Evolutionary conservation across 2,113 vertebrate genomes (phyloP).

Genomic region (Solea senegalensis): DNA sequence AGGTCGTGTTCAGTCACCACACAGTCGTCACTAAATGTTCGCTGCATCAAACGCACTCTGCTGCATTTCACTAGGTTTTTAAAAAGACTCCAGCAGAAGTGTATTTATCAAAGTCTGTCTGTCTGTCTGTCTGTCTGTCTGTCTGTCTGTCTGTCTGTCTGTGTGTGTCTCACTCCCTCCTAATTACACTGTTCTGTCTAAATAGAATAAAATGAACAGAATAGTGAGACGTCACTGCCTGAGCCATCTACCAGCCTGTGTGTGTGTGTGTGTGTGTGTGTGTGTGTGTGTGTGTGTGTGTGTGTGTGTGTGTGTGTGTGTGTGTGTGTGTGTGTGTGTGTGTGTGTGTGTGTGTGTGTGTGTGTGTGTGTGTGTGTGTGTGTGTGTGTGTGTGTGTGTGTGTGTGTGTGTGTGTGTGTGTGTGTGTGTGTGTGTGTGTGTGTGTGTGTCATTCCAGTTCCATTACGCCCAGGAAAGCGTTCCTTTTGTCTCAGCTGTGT

Average conservation of each 20-base stretch:
- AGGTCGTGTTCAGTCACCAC: too few species aligned
- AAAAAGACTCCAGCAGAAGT: too few species aligned
- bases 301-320: not conserved
- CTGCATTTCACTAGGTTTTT: too few species aligned
- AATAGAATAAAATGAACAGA: constrained; percentile 23
- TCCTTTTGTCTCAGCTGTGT: constrained; percentile 63
- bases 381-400: not conserved
- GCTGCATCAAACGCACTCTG: too few species aligned
- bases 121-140: not conserved
- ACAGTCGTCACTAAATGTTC: too few species aligned
- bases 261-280: not conserved
- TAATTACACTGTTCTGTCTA: constrained; percentile 13
- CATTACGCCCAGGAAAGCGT: constrained; percentile 56
- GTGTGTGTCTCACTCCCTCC: not conserved
- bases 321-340: not conserved
- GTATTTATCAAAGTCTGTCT: not conserved
- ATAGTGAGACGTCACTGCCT: not conserved
- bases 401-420: not conserved
- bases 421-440: constrained; percentile 15
- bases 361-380: not conserved
- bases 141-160: not conserved
- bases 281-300: not conserved
- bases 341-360: not conserved
- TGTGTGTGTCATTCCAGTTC: constrained; percentile 59
- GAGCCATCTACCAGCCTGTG: constrained; percentile 12